phyloP scores from a whole-genome alignment of 2,113 vertebrate species.

The Pluvianellus socialis region DNA sequence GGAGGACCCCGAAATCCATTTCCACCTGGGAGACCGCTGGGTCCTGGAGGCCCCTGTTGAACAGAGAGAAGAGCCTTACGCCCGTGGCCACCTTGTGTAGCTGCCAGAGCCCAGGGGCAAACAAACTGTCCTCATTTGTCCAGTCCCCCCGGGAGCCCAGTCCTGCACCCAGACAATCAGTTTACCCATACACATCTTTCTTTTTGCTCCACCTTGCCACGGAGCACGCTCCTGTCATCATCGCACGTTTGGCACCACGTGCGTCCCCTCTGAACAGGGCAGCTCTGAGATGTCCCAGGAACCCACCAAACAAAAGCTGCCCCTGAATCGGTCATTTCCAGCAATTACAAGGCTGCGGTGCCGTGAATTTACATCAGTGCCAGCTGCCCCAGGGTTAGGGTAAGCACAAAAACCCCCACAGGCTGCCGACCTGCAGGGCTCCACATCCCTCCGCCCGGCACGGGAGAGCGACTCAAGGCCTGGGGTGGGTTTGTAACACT shows the following conservation, averaged over 20 bases:
- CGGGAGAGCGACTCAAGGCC: neutral
- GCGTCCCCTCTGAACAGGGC: neutral
- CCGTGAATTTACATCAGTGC: neutral
- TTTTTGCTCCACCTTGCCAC: accelerated
- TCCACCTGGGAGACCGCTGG: conserved; percentile 88
- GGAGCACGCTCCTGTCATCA: accelerated
- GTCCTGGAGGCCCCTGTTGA: conserved; percentile 88
- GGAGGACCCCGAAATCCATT: conserved; percentile 84
- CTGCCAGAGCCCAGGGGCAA: neutral
- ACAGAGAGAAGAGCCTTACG: neutral
- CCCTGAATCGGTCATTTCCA: neutral
- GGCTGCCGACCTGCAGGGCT: neutral
- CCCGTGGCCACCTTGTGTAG: accelerated
- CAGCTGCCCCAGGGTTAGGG: neutral
- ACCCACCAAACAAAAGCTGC: neutral
- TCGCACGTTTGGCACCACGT: accelerated
- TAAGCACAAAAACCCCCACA: neutral
- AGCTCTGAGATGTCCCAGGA: neutral
- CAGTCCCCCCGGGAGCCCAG: accelerated
- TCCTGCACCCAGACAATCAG: neutral
- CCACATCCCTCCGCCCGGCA: neutral
- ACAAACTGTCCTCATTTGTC: neutral
- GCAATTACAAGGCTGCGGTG: neutral
- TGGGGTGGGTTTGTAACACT: neutral
- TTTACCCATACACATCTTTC: accelerated